These are phyloP conservation scores for Tenthredo mesomela DNA, from an alignment of 2,888 invertebrate species.

Conservation along the genomic window DNA sequence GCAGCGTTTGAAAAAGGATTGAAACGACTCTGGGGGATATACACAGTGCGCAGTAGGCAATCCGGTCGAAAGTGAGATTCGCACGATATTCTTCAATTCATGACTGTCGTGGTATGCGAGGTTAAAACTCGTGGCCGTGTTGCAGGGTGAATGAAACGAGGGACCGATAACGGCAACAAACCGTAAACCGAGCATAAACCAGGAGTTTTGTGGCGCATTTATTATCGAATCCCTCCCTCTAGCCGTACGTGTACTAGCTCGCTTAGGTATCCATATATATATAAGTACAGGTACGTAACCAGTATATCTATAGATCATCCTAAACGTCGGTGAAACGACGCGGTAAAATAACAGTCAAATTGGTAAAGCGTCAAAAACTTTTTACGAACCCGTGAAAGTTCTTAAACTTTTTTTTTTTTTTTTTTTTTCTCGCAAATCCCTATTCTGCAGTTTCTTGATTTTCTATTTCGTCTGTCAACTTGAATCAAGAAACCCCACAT, in stretches of 20 bases:
- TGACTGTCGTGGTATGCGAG: background rate
- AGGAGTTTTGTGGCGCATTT: slow-evolving; percentile 61
- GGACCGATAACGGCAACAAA: slow-evolving; percentile 59
- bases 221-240: slow-evolving; percentile 56
- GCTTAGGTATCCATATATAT: slow-evolving; percentile 43
- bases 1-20: background rate
- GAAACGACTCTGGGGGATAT: background rate
- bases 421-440: background rate
- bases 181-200: slow-evolving; percentile 62
- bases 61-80: slow-evolving; percentile 18
- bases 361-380: slow-evolving; percentile 41
- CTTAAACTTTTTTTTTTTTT: background rate
- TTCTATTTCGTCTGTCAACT: background rate
- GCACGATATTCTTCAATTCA: slow-evolving; percentile 25
- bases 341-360: slow-evolving; percentile 54
- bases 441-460: background rate
- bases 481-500: background rate
- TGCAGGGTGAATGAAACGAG: slow-evolving; percentile 45
- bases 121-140: slow-evolving; percentile 29
- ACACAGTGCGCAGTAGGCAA: background rate
- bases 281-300: slow-evolving; percentile 43
- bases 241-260: slow-evolving; percentile 32
- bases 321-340: slow-evolving; percentile 53
- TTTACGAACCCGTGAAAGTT: slow-evolving; percentile 27
- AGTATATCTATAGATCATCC: slow-evolving; percentile 45